These are phyloP conservation scores for Melanophora roralis DNA, from an alignment of 2,888 invertebrate species.

Conservation along the genomic window DNA sequence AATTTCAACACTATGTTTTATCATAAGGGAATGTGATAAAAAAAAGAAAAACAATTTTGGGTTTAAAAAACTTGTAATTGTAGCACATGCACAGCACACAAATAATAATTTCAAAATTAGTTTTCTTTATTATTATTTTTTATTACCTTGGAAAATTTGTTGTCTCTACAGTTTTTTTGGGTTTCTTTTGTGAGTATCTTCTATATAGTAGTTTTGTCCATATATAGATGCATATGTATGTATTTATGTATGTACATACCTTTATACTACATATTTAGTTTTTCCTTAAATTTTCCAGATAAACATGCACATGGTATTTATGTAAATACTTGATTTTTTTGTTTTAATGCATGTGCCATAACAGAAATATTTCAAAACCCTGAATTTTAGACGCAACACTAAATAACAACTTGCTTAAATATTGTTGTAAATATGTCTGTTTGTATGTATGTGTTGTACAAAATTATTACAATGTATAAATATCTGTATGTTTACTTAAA, in stretches of 20 bases:
- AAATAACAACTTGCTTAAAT: slow-evolving; percentile 26
- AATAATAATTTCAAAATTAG: not conserved
- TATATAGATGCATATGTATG: too few species aligned
- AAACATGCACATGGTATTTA: too few species aligned
- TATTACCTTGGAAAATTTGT: slow-evolving; percentile 3
- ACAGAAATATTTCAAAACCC: slow-evolving; percentile 48
- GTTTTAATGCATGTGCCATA: slow-evolving; percentile 48
- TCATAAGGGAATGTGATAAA: not conserved
- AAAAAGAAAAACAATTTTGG: not conserved
- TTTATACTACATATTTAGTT: too few species aligned
- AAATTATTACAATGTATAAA: not conserved
- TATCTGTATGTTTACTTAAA: too few species aligned
- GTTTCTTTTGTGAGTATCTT: slow-evolving; percentile 25
- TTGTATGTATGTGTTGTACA: not conserved
- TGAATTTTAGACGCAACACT: slow-evolving; percentile 2
- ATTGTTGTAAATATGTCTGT: too few species aligned
- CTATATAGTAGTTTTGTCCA: not conserved
- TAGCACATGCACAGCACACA: not conserved
- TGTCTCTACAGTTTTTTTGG: not conserved
- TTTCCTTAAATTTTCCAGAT: slow-evolving; percentile 38
- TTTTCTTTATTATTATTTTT: not conserved
- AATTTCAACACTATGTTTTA: slow-evolving; percentile 40
- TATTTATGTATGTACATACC: too few species aligned
- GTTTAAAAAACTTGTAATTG: not conserved
- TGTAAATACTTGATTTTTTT: slow-evolving; percentile 33